Percentiles rank a stretch among this genome's conserved stretches.
phyloP scores from a whole-genome alignment of 2,113 vertebrate genomes.

The Triplophysa dalaica region DNA sequence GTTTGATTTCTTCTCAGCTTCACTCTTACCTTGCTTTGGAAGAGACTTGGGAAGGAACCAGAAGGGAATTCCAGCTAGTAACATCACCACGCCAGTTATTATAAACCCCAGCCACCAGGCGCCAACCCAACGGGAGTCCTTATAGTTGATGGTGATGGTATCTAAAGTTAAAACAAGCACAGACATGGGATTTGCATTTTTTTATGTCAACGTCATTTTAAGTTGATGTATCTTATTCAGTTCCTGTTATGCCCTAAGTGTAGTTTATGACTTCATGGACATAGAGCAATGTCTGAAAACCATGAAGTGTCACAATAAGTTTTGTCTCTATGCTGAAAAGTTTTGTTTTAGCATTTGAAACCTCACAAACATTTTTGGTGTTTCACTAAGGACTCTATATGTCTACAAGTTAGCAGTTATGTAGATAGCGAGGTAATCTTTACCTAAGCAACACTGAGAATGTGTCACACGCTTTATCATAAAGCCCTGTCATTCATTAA shows the following conservation, averaged over 20 bases:
- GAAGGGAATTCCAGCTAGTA: slow-evolving; percentile 87
- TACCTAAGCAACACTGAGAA: background rate
- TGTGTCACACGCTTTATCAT: background rate
- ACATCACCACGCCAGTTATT: slow-evolving; percentile 75
- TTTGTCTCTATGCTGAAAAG: too few relatives aligned
- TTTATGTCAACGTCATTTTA: too few relatives aligned
- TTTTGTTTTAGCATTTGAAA: too few relatives aligned
- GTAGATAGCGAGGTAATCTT: background rate
- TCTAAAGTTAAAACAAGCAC: slow-evolving; percentile 67
- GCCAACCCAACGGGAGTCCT: slow-evolving; percentile 91
- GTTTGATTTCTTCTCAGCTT: background rate
- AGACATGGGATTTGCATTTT: too few relatives aligned
- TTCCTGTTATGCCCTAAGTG: too few relatives aligned
- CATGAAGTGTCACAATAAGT: too few relatives aligned
- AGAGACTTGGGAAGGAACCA: slow-evolving; percentile 89
- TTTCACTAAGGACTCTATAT: background rate
- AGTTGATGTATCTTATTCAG: too few relatives aligned
- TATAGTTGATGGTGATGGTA: slow-evolving; percentile 78
- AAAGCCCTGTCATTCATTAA: slow-evolving; percentile 13
- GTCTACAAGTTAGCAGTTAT: background rate
- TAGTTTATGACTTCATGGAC: too few relatives aligned
- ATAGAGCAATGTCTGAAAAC: too few relatives aligned
- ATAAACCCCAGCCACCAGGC: slow-evolving; percentile 98
- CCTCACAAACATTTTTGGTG: too few relatives aligned
- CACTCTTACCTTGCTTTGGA: slow-evolving; percentile 67